Percentiles rank a stretch among this genome's conserved stretches.
Conservation (phyloP, 1,140 invertebrate species). For the Frieseomelitta varia region DNA sequence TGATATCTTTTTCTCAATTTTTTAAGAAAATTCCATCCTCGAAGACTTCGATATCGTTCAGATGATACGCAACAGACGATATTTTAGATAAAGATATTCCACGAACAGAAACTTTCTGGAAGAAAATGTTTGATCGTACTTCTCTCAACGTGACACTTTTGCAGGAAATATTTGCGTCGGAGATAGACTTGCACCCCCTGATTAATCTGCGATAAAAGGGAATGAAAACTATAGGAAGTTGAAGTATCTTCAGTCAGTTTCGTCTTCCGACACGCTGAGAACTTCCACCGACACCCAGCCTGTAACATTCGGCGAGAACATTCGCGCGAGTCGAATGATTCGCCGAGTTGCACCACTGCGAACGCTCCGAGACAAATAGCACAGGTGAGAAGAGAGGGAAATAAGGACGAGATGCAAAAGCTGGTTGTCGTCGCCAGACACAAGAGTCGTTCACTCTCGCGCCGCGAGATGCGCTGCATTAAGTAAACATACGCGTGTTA, state of each 20-base stretch:
- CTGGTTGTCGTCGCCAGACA: too few species aligned
- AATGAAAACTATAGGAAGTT: not conserved
- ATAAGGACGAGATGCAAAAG: not conserved
- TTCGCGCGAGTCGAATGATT: not conserved
- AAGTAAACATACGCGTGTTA: too few species aligned
- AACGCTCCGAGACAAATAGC: constrained; percentile 6
- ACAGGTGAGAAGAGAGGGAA: not conserved
- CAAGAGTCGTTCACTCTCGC: too few species aligned
- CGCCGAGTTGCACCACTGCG: not conserved
- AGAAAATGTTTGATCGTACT: not conserved
- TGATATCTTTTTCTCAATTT: not conserved
- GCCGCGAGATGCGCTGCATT: too few species aligned
- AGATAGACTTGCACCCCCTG: not conserved
- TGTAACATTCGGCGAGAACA: not conserved
- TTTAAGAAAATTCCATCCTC: not conserved
- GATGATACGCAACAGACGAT: not conserved
- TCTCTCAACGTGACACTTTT: too few species aligned
- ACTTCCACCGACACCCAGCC: not conserved
- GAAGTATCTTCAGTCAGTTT: not conserved
- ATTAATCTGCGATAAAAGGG: not conserved
- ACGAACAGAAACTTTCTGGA: not conserved
- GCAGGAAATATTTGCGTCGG: too few species aligned
- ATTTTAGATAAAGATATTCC: not conserved
- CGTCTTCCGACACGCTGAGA: not conserved
- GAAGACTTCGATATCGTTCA: not conserved